Percentiles rank a stretch among this genome's conserved stretches.
Conservation (phyloP, 37 sponge, comb jelly and placozoan species). For the Spongilla lacustris region DNA sequence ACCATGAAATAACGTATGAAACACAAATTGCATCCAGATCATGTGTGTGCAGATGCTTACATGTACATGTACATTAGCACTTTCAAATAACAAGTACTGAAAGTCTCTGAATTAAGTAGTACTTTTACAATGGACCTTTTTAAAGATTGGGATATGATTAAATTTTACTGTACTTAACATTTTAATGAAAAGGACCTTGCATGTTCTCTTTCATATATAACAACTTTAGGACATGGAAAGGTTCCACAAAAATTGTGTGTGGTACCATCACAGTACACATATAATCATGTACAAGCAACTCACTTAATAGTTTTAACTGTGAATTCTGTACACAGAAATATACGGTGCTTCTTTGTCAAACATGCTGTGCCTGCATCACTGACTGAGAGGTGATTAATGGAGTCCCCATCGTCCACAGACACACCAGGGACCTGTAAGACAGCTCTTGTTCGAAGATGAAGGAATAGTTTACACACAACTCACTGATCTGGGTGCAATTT, state of each 20-base stretch:
- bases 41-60: too few species aligned
- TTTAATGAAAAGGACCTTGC: too few species aligned
- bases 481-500: constrained; percentile 36
- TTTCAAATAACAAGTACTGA: too few species aligned
- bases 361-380: constrained; percentile 82
- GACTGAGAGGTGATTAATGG: constrained; percentile 57
- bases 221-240: too few species aligned
- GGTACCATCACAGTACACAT: too few species aligned
- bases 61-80: too few species aligned
- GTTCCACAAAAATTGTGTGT: too few species aligned
- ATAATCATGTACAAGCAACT: neutral
- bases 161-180: too few species aligned
- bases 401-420: constrained; percentile 51
- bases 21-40: constrained; percentile 31
- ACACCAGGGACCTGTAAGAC: constrained; percentile 61
- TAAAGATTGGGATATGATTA: too few species aligned
- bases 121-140: too few species aligned
- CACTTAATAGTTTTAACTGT: constrained; percentile 57
- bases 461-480: constrained; percentile 3
- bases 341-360: constrained; percentile 48
- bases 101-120: too few species aligned
- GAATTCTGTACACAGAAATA: constrained; percentile 67
- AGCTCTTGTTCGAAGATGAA: neutral
- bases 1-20: constrained; percentile 44
- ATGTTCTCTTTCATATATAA: too few species aligned